Evolutionary conservation across 2,888 invertebrate species (phyloP), one percentile per base, ranked within the genome.

Genomic region (Brachylomia viminalis): DNA sequence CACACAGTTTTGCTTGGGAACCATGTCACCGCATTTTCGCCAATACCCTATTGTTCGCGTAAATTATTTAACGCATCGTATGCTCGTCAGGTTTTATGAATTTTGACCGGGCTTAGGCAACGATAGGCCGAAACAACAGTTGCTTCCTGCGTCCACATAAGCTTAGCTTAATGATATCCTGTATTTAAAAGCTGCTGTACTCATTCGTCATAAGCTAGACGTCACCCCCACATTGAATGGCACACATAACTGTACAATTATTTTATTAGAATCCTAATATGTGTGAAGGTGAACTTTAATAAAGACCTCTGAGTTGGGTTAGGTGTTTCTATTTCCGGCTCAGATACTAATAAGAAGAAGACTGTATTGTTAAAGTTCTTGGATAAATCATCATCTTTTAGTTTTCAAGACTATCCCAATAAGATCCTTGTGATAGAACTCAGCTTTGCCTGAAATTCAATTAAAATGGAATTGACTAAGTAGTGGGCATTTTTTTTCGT

Each of bases 1-100:
- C 27, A 27, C 45, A 80, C 47, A 61, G 33, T 59, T 52, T 80
- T 27, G 17, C 23, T 38, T 23, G 20, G 30, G 30, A 65, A 66
- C 23, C 30, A 61, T 78, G 79, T 79, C 79, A 68, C 52, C n/a
- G 58, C 23, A 8, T 68, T 78, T 49, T 47, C 20, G n/a, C 27
- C 30, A 58, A 11, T n/a, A 33, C 33, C 11, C 17, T 33, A 67
- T 13, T 23, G 20, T 66, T 49, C 23, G 38, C 8, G 30, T 47
- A 30, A 59, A 65, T 61, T 38, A 84, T 49, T 69, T 27, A 47
- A 38, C 17, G 13, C 54, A 66, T 30, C n/a, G 20, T 70, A 79
- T 79, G 65, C 30, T 7, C 33, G 27, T 69, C 65, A 61, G 69
- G 71, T 84, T 54, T 61, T 27, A n/a, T 33, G 23, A 68, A 79